Evolutionary conservation across 2,888 invertebrate genomes (phyloP), one percentile per base, ranked within the genome.

Genomic region (Bunonema sp.): DNA sequence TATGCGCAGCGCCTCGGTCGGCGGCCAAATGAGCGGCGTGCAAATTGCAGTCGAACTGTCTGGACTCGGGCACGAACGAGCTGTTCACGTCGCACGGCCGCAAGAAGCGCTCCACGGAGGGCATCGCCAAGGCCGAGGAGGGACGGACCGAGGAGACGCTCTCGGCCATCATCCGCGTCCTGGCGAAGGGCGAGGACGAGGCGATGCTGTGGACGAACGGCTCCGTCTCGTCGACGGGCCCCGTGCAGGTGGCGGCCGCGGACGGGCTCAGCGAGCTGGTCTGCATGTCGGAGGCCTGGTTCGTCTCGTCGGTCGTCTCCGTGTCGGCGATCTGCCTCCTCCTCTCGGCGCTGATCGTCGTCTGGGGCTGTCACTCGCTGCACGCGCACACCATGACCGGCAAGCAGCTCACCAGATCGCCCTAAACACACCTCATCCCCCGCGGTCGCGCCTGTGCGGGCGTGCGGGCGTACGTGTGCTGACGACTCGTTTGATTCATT

Each of bases 31-130:
- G 7, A 12, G 35, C 7, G 10, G 7, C 7, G 22, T 22, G 10
- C 18, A 12, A 12, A 39, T 26, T 39, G 20, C 44, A 62, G 62
- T 63, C 62, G 23, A 68, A 65, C 54, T 68, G 68, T 38, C 51
- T 68, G 24, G 68, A 68, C 46, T 61, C 59, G n/a, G 69, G 64
- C 44, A 65, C 61, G 44, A 65, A 65, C 40, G 61, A 68, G 43
- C 47, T 68, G 33, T 68, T 68, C 56, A 57, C 61, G 37, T 67
- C 67, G 3, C 66, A 67, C 47, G 68, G 68, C 35, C 48, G 68
- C 29, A 62, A 57, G 50, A 68, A 67, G 57, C 53, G 68, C 21
- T 48, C 48, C 15, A 45, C 43, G 29, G 47, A 44, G 28, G 18
- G 26, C 5, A n/a, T n/a, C n/a, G n/a, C n/a, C n/a, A n/a, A 44